Conservation (phyloP, 1,140 invertebrate genomes). For the Cydia strobilella region DNA sequence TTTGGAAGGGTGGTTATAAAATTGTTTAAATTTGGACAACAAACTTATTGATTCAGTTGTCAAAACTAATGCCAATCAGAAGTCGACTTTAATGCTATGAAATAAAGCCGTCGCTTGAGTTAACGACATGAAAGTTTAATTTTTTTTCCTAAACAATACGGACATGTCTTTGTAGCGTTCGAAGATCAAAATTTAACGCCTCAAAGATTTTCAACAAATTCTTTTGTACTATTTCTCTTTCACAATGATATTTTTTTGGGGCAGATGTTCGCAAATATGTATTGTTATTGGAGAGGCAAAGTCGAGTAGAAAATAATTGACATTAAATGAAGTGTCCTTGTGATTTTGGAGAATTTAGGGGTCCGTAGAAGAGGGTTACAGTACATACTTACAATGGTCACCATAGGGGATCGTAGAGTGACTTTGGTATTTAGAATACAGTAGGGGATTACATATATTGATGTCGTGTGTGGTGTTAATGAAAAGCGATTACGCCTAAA, state of each 20-base stretch:
- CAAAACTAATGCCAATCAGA: not conserved
- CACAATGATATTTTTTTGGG: constrained; percentile 46
- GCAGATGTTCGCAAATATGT: constrained; percentile 55
- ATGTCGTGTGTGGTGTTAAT: no score
- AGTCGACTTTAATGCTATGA: not conserved
- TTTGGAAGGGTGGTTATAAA: not conserved
- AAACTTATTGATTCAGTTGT: not conserved
- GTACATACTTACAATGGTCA: not conserved
- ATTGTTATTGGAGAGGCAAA: constrained; percentile 49
- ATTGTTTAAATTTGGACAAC: constrained; percentile 8
- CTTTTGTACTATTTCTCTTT: constrained; percentile 47
- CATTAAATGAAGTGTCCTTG: constrained; percentile 58
- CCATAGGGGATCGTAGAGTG: not conserved
- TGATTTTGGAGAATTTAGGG: constrained; percentile 27
- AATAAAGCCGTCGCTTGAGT: not conserved
- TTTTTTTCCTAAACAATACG: constrained; percentile 40
- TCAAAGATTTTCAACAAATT: constrained; percentile 47
- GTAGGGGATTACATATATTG: no score
- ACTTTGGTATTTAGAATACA: no score
- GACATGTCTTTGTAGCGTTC: constrained; percentile 47
- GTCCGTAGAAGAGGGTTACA: not conserved
- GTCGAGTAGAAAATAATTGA: constrained; percentile 59
- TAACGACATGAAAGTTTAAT: not conserved
- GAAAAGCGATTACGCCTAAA: no score
- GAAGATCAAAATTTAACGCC: constrained; percentile 59